Evolutionary conservation across 1,140 invertebrate species (phyloP).

Genomic region (Tetramorium parvispinum): DNA sequence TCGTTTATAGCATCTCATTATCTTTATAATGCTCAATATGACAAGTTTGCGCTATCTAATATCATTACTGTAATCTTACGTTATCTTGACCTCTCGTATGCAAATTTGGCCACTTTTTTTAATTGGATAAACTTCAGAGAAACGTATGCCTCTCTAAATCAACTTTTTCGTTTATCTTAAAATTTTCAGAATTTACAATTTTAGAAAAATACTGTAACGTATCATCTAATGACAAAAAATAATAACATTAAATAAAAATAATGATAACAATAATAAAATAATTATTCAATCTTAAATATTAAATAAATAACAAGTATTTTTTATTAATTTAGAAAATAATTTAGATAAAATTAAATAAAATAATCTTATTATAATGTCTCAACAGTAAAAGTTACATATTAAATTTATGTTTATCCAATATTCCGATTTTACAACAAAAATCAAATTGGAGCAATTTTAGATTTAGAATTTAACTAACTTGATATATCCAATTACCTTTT

Average conservation of each 20-base stretch:
- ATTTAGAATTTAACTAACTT: neutral
- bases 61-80: neutral
- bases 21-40: neutral
- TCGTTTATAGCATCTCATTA: neutral
- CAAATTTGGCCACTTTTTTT: neutral
- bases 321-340: too few species aligned
- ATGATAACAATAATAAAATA: neutral
- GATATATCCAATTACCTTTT: constrained; percentile 68
- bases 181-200: neutral
- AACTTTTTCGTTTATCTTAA: neutral
- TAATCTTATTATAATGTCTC: too few species aligned
- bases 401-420: neutral
- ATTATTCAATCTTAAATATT: neutral
- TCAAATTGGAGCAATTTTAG: neutral
- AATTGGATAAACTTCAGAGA: neutral
- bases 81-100: neutral
- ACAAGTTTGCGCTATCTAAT: neutral
- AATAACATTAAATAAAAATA: neutral
- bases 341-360: neutral
- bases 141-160: neutral
- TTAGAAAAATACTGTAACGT: neutral
- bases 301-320: neutral
- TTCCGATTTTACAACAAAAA: neutral
- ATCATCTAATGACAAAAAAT: neutral
- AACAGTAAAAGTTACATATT: neutral